These are phyloP conservation scores for Apostichopus californicus DNA, from an alignment of 35 echinoderm and acorn worm species.

Conservation along the genomic window DNA sequence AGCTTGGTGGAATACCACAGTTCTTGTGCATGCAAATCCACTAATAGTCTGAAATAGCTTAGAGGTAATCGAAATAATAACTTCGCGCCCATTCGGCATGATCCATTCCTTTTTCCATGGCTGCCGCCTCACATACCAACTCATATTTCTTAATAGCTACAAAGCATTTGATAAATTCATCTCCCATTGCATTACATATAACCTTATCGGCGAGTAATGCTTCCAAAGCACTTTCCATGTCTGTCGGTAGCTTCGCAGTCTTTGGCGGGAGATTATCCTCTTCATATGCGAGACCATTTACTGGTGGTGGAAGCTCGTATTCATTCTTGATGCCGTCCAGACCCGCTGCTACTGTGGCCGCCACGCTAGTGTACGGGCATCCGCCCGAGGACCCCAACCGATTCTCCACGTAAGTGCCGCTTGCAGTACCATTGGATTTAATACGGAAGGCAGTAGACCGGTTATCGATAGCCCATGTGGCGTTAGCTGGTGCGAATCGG, in stretches of 20 bases:
- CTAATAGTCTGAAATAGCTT: background rate
- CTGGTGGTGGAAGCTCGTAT: constrained; percentile 55
- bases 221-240: constrained; percentile 65
- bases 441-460: constrained; percentile 62
- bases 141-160: constrained; percentile 67
- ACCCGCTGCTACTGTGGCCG: constrained; percentile 44
- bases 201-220: constrained; percentile 53
- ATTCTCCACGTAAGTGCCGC: constrained; percentile 74
- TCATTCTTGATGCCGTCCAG: constrained; percentile 67
- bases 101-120: constrained; percentile 41
- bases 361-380: constrained; percentile 62
- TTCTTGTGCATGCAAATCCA: constrained; percentile 11
- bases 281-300: constrained; percentile 9
- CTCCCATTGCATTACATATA: constrained; percentile 60
- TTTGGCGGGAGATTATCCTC: constrained; percentile 43
- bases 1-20: constrained; percentile 1
- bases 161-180: constrained; percentile 74
- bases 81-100: constrained; percentile 49
- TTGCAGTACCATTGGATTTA: constrained; percentile 34
- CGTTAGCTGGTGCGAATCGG: constrained; percentile 59
- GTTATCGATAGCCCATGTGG: constrained; percentile 69
- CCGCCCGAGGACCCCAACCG: constrained; percentile 54
- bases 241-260: constrained; percentile 36
- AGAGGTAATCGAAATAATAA: constrained; percentile 63
- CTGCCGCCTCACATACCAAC: constrained; percentile 16